Percentiles rank a stretch among this genome's conserved stretches.
phyloP scores from a whole-genome alignment of 2,797 vertebrate species.

The Fringilla coelebs region DNA sequence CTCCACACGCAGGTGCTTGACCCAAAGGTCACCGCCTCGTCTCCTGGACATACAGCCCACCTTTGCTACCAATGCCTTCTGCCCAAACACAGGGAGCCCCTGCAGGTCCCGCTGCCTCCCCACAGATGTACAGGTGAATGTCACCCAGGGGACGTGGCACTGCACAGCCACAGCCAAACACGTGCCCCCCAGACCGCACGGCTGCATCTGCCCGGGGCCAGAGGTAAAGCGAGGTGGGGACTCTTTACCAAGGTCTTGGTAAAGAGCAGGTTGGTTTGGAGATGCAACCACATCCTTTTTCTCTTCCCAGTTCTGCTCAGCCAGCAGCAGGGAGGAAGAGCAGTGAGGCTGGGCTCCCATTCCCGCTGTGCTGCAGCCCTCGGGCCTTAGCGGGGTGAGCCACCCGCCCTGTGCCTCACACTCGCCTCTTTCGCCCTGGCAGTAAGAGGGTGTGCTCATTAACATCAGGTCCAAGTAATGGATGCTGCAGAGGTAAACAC shows the following conservation, averaged over 20 bases:
- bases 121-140: fast-evolving
- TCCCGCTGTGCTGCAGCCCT: fast-evolving
- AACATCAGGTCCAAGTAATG: neutral
- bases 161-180: fast-evolving
- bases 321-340: neutral
- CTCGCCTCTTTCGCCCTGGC: neutral
- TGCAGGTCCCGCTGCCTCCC: fast-evolving
- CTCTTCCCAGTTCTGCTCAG: neutral
- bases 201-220: fast-evolving
- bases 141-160: fast-evolving
- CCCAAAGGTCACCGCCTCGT: conserved; percentile 43
- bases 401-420: neutral
- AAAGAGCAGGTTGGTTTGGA: neutral
- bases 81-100: neutral
- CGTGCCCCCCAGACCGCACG: fast-evolving
- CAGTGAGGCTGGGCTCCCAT: fast-evolving
- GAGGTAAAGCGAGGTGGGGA: fast-evolving
- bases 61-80: neutral
- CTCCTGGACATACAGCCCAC: conserved; percentile 60
- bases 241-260: too few species aligned
- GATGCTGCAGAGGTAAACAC: neutral
- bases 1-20: conserved; percentile 70
- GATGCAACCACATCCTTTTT: fast-evolving
- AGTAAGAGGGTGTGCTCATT: neutral
- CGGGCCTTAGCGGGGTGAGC: neutral